phyloP scores from a whole-genome alignment of 2,888 invertebrate genomes.

The Deilephila elpenor region DNA sequence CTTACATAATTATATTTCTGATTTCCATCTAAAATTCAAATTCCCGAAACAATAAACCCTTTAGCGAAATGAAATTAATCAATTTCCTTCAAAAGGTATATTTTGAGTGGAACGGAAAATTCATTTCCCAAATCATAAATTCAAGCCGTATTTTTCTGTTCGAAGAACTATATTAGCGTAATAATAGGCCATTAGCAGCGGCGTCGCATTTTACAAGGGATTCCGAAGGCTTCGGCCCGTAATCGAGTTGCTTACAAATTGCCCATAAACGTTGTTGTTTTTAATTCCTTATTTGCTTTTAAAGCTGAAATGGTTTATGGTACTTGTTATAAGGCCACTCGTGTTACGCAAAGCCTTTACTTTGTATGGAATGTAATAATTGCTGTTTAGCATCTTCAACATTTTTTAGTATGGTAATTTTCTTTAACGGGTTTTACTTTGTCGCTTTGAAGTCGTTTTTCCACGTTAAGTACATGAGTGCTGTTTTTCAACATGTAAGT shows the following conservation, averaged over 20 bases:
- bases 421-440: neutral
- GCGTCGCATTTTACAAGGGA: constrained; percentile 46
- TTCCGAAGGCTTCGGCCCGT: constrained; percentile 41
- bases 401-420: constrained; percentile 4
- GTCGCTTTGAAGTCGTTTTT: neutral
- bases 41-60: constrained; percentile 20
- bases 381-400: neutral
- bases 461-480: too few relatives aligned
- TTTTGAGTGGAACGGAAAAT: constrained; percentile 20
- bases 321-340: constrained; percentile 24
- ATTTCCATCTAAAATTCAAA: constrained; percentile 13
- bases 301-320: constrained; percentile 33
- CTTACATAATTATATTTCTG: constrained; percentile 8
- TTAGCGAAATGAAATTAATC: constrained; percentile 18
- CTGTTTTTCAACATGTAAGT: too few relatives aligned
- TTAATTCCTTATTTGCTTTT: constrained; percentile 42
- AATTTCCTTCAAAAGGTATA: constrained; percentile 19
- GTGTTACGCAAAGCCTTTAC: constrained; percentile 21
- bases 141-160: constrained; percentile 28
- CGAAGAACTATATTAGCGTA: constrained; percentile 33
- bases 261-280: constrained; percentile 38
- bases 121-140: constrained; percentile 31
- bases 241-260: constrained; percentile 49
- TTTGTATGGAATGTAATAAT: constrained; percentile 26
- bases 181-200: constrained; percentile 43